Evolutionary conservation across 2,113 vertebrate genomes (phyloP), one percentile per base, ranked within the genome.

Genomic region (Rhinogobius similis): DNA sequence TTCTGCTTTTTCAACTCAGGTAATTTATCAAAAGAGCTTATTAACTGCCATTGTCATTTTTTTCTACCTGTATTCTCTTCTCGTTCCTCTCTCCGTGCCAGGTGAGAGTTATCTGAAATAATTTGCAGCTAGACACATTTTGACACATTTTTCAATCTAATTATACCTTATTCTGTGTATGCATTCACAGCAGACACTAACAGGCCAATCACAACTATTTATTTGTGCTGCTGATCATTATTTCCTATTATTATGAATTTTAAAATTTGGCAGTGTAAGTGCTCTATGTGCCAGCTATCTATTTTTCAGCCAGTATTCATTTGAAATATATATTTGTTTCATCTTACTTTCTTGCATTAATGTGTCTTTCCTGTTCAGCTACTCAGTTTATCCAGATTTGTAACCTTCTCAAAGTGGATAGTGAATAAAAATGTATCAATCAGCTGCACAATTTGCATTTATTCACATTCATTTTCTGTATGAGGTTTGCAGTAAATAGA

Each of bases 11-110:
- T 82, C 72, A 63, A 86, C 66, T 65, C 32, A 46, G 44, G 68
- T 78, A 73, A 87, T 87, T 75, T 72, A 83, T 84, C 63, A 82
- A 65, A 46, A 75, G 32, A 61, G 62, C 78, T 81, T 75, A 84
- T 87, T 71, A 83, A 73, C 72, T 75, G 80, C 56, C 71, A 70
- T 46, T 50, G 44, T 13, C 68, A 64, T 77, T 78, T 83, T 66
- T 36, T 38, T 79, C 43, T 48, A 29, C 5, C 18, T 59, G 44
- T 38, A 62, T 64, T 77, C 1, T 70, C 76, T 70, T 62, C 55
- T 75, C 66, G n/a, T 70, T 67, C 36, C 53, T 61, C 24, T 59
- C 70, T 16, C 21, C 32, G 16, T 48, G 16, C 65, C 41, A 70
- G 32, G 77, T 58, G 52, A 58, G 65, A 72, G 26, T 73, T 55